Conservation (phyloP, 2,113 vertebrate genomes). For the Narcine bancroftii region DNA sequence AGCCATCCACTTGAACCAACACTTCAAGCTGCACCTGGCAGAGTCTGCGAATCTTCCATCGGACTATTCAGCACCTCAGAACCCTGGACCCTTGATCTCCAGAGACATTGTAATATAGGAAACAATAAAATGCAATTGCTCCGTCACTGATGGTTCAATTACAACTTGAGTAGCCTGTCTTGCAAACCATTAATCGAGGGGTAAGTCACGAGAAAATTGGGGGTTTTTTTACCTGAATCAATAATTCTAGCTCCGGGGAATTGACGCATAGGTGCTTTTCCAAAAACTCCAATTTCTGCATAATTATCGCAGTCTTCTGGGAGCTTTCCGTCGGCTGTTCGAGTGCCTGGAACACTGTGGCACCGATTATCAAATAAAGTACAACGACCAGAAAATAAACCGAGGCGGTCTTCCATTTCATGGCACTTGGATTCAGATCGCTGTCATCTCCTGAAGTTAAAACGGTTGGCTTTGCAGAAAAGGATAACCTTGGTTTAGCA, state of each 20-base stretch:
- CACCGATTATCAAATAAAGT: constrained; percentile 87
- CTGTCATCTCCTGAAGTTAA: constrained; percentile 74
- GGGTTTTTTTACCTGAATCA: constrained; percentile 74
- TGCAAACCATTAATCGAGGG: background rate
- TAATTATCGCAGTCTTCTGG: constrained; percentile 78
- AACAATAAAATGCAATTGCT: background rate
- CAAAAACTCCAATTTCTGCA: constrained; percentile 81
- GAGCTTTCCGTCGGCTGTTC: constrained; percentile 86
- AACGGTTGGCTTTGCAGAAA: constrained; percentile 81
- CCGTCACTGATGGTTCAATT: background rate
- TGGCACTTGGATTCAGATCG: constrained; percentile 77
- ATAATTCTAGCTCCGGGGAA: constrained; percentile 80
- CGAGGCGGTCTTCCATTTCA: constrained; percentile 98
- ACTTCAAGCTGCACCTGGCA: no score
- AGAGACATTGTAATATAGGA: background rate
- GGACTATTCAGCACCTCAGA: no score
- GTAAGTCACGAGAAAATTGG: background rate
- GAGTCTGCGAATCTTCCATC: no score
- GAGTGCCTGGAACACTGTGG: constrained; percentile 86
- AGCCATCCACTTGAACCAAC: no score
- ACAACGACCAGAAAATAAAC: constrained; percentile 95
- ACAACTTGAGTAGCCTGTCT: background rate
- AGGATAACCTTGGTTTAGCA: constrained; percentile 87
- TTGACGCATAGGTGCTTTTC: constrained; percentile 79
- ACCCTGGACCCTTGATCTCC: no score